Evolutionary conservation across 2,113 vertebrate genomes (phyloP), one percentile per base, ranked within the genome.

Genomic region (Tragelaphus scriptus): DNA sequence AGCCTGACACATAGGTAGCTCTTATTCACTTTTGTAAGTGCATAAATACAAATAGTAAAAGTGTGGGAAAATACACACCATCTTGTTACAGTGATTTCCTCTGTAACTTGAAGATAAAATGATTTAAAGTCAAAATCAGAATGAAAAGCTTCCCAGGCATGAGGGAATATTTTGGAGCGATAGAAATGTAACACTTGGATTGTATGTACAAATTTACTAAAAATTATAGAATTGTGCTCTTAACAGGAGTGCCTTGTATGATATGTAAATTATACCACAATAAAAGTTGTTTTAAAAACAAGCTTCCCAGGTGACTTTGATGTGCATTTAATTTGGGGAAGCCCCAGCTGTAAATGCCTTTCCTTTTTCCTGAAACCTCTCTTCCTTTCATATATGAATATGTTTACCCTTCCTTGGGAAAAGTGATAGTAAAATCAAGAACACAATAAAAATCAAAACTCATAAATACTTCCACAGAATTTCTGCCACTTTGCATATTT

Each of bases 391-490:
- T 65, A 79, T 56, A 40, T 56, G 59, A 79, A 71, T 49, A 23
- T 28, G 44, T 30, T 92, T 92, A 75, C 32, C 36, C 51, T 97
- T 96, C 59, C 30, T 75, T 75, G 92, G 51, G 63, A 81, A 90
- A 95, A 26, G 32, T 77, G 82, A 87, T 65, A 93, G 87, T 93
- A 96, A 96, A 94, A 96, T 92, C 88, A 96, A 56, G 79, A 85
- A 86, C 88, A 94, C 28, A 82, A 11, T 77, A 77, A 95, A 91
- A 96, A 71, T 85, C 80, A 80, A 81, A 90, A 95, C 13, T 71
- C 85, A 82, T 63, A 85, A 93, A 63, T 16, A 71, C 53, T 92
- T 90, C 85, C 92, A 49, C 23, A n/a, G 86, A 91, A 58, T 95
- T 81, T 90, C 77, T 97, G 47, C 87, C 36, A 47, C 49, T 93